Conservation (phyloP, 2,797 vertebrate species). For the Crenichthys baileyi region DNA sequence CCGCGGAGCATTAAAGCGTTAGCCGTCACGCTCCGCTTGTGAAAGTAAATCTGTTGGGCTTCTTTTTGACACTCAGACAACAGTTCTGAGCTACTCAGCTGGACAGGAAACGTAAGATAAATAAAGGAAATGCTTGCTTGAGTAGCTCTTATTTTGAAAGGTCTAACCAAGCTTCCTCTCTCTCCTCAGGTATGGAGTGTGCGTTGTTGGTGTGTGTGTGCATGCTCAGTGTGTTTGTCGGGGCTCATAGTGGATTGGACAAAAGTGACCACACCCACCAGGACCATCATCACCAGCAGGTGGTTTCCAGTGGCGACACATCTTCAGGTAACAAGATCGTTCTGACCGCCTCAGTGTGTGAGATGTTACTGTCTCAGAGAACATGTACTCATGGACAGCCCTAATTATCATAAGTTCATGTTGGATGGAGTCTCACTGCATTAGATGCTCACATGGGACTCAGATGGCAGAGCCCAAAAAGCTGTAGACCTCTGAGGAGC, state of each 20-base stretch:
- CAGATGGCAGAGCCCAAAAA: no score
- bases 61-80: no score
- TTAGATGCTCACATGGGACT: no score
- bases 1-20: no score
- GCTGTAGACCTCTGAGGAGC: neutral
- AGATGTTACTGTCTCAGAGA: neutral
- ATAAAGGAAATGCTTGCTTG: no score
- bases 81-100: no score
- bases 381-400: neutral
- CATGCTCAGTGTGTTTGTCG: conserved; percentile 20
- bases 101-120: no score
- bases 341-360: neutral
- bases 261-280: conserved; percentile 34
- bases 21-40: no score
- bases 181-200: conserved; percentile 59
- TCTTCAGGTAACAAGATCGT: conserved; percentile 50
- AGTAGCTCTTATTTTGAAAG: conserved; percentile 20
- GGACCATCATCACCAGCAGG: conserved; percentile 21
- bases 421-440: neutral
- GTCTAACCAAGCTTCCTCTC: neutral
- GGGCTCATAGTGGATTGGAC: conserved; percentile 22
- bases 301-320: conserved; percentile 25
- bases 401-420: neutral
- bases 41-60: no score
- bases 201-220: conserved; percentile 46